Evolutionary conservation across 2,113 vertebrate species (phyloP).

Genomic region (Engraulis encrasicolus): DNA sequence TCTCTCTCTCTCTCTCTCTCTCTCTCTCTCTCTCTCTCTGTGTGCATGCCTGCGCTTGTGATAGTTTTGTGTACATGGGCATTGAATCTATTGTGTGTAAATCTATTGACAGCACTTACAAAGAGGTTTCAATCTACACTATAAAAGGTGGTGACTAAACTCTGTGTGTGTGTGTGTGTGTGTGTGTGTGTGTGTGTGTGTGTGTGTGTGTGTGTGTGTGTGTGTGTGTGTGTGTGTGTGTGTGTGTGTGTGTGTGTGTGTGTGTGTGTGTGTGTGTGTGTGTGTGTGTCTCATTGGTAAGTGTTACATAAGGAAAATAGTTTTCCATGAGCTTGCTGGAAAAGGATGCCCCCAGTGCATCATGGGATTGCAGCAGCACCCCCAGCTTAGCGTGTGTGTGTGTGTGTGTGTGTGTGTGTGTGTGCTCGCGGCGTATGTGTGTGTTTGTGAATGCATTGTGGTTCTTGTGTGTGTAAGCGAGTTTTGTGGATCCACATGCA

Average conservation of each 20-base stretch:
- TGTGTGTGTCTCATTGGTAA: neutral
- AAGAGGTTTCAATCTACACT: neutral
- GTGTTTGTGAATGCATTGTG: too few species aligned
- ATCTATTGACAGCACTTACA: neutral
- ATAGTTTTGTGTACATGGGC: neutral
- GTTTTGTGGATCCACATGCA: too few species aligned
- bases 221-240: conserved; percentile 1
- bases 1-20: neutral
- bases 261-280: conserved; percentile 30
- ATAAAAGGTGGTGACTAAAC: neutral
- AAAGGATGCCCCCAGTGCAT: neutral
- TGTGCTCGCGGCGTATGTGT: neutral
- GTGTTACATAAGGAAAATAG: neutral
- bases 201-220: neutral
- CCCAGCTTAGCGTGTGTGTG: neutral
- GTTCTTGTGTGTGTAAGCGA: neutral
- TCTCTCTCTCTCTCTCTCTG: neutral
- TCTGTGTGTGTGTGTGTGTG: neutral
- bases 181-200: neutral
- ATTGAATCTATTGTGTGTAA: too few species aligned
- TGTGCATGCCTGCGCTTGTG: neutral
- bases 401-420: neutral
- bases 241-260: conserved; percentile 10
- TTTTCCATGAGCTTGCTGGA: neutral
- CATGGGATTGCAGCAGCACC: neutral